Evolutionary conservation across 2,888 invertebrate genomes (phyloP), one percentile per base, ranked within the genome.

Genomic region (Neoitamus cyanurus): DNA sequence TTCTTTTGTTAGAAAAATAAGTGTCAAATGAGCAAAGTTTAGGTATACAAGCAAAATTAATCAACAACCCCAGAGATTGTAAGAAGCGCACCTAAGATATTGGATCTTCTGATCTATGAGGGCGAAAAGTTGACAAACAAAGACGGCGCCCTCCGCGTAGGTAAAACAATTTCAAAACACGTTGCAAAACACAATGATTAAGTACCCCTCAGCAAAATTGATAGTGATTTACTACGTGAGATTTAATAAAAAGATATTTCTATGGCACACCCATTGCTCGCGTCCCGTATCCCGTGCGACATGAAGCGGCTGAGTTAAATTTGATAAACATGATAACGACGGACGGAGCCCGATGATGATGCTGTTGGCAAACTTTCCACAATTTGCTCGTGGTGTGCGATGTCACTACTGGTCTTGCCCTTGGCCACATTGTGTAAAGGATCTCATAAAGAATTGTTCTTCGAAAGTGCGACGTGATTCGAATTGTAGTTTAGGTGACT

Each of bases 201-300:
- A 75, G 75, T 28, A 46, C 37, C 75, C 42, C 42, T 37, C 25
- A 37, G 42, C 3, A 28, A 75, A 75, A 75, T 75, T 75, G 75
- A 42, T 42, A 25, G 42, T 75, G 75, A 42, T 75, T 75, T 37
- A 75, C 13, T 42, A 75, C 75, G 75, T 75, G 75, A 37, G 75
- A 75, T 75, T 28, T 42, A 75, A 42, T 75, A 75, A 75, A 30
- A 42, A 75, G 75, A 75, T 42, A 75, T 36, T 73, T 73, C 13
- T 73, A 34, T 11, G 25, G 37, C 34, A 72, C 34, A 34, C 34
- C 72, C 28, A 3, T 37, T 37, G 6, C 2, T 37, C 37, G 37
- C 9, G 37, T 31, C 30, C 42, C 34, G 25, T 0, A 9, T 1
- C 1, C 25, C 58, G 6, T 6, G 20, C 20, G 9, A n/a, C 25